Evolutionary conservation across 53 echinoderm and acorn worm genomes (phyloP), one percentile per base, ranked within the genome.

Genomic region (Pentamera pediparva): DNA sequence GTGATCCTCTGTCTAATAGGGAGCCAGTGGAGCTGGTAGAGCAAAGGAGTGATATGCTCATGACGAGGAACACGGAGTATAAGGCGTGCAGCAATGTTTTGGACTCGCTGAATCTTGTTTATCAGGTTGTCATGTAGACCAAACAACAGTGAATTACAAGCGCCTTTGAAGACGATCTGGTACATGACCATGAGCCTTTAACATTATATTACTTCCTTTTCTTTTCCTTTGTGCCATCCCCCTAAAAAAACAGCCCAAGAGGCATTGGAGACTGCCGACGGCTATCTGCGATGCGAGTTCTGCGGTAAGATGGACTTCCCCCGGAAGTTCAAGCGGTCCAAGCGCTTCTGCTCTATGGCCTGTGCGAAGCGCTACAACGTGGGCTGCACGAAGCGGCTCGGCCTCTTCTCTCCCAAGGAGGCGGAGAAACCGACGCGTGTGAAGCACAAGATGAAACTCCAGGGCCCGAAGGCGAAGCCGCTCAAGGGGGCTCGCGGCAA

Each of bases 321-420:
- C 8, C 88, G 85, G 59, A 88, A 88, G 75, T 96, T 96, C 71
- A 96, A 89, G 73, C 80, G 96, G 37, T 96, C 96, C 64, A 96
- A 91, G 74, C 74, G 96, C 6, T 96, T 96, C 76, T 96, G 96
- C 59, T 96, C 96, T 19, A 80, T 91, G 84, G 76, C 96, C n/a
- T 96, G 96, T 77, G 91, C 91, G 75, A 96, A 91, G 56, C 87
- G 91, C 19, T 95, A 95, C 85, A 95, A 95, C 63, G 96, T 95
- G 26, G 90, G 95, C 74, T 95, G 95, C 76, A 81, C 80, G 50
- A 95, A 91, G 85, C 73, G 87, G 21, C 83, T 95, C 12, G 95
- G 95, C 6, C 82, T 95, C 33, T 95, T 95, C 69, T 81, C 86
- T 31, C 95, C 95, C 1, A 73, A 79, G 43, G 76, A 87, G 49